These are phyloP conservation scores for Planiliza haematocheilus DNA, from an alignment of 2,113 vertebrate species.

Conservation along the genomic window DNA sequence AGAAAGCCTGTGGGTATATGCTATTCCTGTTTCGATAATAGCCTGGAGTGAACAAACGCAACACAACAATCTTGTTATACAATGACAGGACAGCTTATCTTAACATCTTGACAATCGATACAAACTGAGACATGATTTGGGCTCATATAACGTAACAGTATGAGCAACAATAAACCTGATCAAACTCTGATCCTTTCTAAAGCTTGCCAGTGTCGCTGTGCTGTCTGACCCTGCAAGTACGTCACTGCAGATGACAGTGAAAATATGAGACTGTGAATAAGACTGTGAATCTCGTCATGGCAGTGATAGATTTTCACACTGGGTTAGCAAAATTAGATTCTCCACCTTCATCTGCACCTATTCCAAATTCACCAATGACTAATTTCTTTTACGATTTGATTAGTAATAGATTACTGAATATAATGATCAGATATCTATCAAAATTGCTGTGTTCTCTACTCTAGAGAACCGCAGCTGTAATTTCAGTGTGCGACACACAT, in stretches of 20 bases:
- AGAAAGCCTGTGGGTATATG: constrained; percentile 33
- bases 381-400: no score
- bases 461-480: not conserved
- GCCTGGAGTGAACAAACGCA: constrained; percentile 24
- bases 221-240: not conserved
- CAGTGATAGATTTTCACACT: not conserved
- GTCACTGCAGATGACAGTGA: not conserved
- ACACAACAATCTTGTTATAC: constrained; percentile 14
- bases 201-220: not conserved
- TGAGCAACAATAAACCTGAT: not conserved
- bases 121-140: not conserved
- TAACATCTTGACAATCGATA: not conserved
- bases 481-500: not conserved
- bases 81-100: constrained; percentile 5
- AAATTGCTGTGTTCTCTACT: no score
- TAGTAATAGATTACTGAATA: not conserved
- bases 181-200: not conserved
- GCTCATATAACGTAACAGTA: not conserved
- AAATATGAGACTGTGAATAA: not conserved
- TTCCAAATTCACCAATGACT: no score
- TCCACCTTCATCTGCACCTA: no score
- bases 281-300: not conserved
- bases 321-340: constrained; percentile 2
- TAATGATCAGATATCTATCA: not conserved
- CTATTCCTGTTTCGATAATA: constrained; percentile 51